Evolutionary conservation across 1,140 invertebrate genomes (phyloP), one percentile per base, ranked within the genome.

Genomic region (Formica exsecta): DNA sequence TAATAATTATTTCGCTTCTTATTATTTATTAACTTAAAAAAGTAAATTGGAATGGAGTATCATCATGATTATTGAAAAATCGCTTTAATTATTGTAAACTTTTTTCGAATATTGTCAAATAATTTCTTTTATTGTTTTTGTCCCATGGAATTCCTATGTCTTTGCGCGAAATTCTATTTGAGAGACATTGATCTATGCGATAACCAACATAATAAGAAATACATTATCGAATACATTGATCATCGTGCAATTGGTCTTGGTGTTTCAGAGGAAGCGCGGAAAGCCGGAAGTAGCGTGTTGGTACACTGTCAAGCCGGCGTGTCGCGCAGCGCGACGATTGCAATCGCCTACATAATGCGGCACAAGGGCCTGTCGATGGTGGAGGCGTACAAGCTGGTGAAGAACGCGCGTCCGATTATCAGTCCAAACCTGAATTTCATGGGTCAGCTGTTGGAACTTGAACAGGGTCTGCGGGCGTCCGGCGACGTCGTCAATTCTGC

Each of bases 381-480:
- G 38, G 98, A 99, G 90, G 98, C 98, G 3, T 99, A 98, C 95
- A 97, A 97, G 89, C 96, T 97, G 91, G 98, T 99, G 54, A 98
- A 99, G 93, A 96, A 96, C 65, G 97, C 97, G 65, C 96, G 99
- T 68, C 96, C 97, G 41, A 99, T 99, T 93, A 99, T 99, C 90
- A 99, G 98, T 66, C 98, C 98, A 0, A 99, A 99, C 95, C 96
- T 99, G 65, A 99, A 99, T 93, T 99, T 99, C 95, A 98, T 99
- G 97, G 98, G 97, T 11, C 99, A 99, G 95, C 96, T 99, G 89
- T 95, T 98, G 54, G 98, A 99, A 92, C 96, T 98, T 91, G 98
- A 99, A 93, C 96, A 98, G 90, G 96, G 95, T 76, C 93, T 98
- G 83, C 95, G 96, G 38, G 96, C 94, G 85, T 95, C 94, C 77